phyloP scores from a whole-genome alignment of 2,888 invertebrate genomes.

The Amorpha juglandis region DNA sequence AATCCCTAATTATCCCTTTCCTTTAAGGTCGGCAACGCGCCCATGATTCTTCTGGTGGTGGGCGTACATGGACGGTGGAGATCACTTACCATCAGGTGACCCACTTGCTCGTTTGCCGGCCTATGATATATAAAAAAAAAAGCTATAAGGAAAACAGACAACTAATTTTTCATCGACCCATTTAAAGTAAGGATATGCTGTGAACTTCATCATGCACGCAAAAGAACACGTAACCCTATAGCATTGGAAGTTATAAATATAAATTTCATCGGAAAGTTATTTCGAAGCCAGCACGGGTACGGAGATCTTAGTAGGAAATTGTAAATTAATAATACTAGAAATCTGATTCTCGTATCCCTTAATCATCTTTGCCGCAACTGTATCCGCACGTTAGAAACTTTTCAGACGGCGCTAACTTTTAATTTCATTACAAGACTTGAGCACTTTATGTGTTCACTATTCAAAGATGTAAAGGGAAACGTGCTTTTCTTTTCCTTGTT shows the following conservation, averaged over 20 bases:
- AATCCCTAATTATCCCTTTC: too few species aligned
- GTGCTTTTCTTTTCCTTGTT: background rate
- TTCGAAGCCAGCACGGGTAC: background rate
- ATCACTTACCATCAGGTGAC: too few species aligned
- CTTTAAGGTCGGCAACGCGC: too few species aligned
- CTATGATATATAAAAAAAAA: too few species aligned
- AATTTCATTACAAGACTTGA: conserved; percentile 58
- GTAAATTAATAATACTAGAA: conserved; percentile 61
- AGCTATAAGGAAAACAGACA: too few species aligned
- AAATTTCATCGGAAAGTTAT: background rate
- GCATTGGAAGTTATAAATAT: background rate
- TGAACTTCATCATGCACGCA: background rate
- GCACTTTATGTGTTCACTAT: conserved; percentile 22
- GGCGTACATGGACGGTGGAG: too few species aligned
- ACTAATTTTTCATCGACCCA: too few species aligned
- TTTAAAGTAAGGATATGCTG: background rate
- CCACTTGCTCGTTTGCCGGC: too few species aligned
- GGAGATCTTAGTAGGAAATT: conserved; percentile 42
- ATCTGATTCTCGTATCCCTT: conserved; percentile 45
- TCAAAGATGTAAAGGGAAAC: conserved; percentile 12
- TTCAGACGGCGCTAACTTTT: conserved; percentile 54
- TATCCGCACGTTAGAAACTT: conserved; percentile 38
- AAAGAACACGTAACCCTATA: background rate
- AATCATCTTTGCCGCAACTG: conserved; percentile 44
- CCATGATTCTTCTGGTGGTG: too few species aligned